Evolutionary conservation across 2,888 invertebrate species (phyloP).

Genomic region (Psococerastis gibbosa): DNA sequence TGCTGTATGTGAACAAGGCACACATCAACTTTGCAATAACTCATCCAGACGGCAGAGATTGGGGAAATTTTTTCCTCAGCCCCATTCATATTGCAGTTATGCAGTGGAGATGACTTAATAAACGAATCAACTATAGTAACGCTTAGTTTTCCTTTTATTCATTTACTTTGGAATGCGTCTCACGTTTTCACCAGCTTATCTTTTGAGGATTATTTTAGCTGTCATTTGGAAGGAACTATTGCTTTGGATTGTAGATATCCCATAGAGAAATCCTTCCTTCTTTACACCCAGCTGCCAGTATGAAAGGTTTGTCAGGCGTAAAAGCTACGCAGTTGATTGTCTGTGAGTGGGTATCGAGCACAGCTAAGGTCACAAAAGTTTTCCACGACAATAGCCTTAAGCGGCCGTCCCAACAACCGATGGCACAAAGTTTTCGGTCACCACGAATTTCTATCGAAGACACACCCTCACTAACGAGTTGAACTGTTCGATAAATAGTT

Average conservation of each 20-base stretch:
- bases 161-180: no score
- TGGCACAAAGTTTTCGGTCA: slow-evolving; percentile 52
- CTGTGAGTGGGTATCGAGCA: slow-evolving; percentile 50
- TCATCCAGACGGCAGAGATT: no score
- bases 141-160: no score
- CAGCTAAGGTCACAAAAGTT: slow-evolving; percentile 47
- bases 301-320: slow-evolving; percentile 44
- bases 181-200: no score
- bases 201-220: no score
- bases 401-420: slow-evolving; percentile 60
- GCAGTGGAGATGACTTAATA: no score
- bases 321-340: slow-evolving; percentile 53
- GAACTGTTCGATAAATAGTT: slow-evolving; percentile 29
- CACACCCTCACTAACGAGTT: slow-evolving; percentile 53
- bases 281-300: slow-evolving; percentile 58
- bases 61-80: no score
- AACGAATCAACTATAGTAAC: no score
- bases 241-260: slow-evolving; percentile 39
- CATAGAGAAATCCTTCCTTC: slow-evolving; percentile 61
- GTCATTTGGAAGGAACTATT: no score
- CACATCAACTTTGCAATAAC: no score
- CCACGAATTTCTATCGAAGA: slow-evolving; percentile 44
- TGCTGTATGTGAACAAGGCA: no score
- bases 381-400: slow-evolving; percentile 62
- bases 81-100: no score